These are phyloP conservation scores for Mormyrops attenuatus DNA, from an alignment of 2,797 vertebrate species.

Conservation along the genomic window DNA sequence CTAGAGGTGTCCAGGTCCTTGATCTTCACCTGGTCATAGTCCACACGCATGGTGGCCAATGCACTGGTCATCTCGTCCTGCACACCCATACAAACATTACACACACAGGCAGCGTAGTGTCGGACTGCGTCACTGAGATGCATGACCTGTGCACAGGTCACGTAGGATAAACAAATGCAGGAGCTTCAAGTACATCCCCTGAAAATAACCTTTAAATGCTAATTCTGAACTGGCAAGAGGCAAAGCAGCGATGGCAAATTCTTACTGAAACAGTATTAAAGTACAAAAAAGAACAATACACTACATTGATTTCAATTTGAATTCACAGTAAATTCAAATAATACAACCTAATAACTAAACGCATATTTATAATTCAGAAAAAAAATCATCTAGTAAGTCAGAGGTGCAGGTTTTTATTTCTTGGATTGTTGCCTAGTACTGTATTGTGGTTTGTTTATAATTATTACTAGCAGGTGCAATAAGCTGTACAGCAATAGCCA, in stretches of 20 bases:
- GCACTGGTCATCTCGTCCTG: slow-evolving; percentile 98
- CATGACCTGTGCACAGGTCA: not conserved
- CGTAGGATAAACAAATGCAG: not conserved
- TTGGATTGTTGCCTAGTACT: not conserved
- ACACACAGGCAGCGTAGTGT: not conserved
- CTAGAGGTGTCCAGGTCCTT: slow-evolving; percentile 93
- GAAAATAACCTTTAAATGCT: not conserved
- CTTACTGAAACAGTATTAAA: not conserved
- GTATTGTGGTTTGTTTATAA: not conserved
- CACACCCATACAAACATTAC: not conserved
- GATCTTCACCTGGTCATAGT: slow-evolving; percentile 98
- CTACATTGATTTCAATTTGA: not conserved
- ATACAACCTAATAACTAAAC: not conserved
- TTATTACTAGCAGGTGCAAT: not conserved
- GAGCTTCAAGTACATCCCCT: not conserved
- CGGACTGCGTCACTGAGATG: not conserved
- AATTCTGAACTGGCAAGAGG: not conserved
- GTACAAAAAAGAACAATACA: not conserved
- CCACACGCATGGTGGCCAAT: slow-evolving; percentile 93
- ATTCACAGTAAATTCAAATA: not conserved
- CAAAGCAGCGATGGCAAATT: not conserved
- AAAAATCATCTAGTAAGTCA: not conserved
- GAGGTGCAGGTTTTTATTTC: not conserved
- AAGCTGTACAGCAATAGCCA: not conserved
- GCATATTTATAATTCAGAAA: not conserved